phyloP scores from a whole-genome alignment of 2,113 vertebrate species.

The Lipotes vexillifer region DNA sequence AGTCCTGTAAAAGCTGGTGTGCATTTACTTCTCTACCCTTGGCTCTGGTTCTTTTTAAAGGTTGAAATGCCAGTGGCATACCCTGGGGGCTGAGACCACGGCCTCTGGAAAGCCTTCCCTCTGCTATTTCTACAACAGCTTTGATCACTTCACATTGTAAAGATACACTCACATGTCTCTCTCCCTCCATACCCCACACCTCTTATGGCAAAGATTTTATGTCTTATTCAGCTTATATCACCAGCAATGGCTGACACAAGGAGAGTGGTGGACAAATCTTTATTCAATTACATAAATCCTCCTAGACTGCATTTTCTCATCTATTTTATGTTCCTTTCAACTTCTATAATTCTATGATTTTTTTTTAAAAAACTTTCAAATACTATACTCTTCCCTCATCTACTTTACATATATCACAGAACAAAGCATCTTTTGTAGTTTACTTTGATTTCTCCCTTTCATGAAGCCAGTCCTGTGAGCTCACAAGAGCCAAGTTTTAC shows the following conservation, averaged over 20 bases:
- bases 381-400: not conserved
- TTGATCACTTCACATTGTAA: fast-evolving
- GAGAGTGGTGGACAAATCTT: not conserved
- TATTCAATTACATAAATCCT: not conserved
- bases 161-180: fast-evolving
- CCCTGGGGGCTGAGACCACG: not conserved
- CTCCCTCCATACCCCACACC: not conserved
- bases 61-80: fast-evolving
- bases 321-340: not conserved
- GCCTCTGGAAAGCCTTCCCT: not conserved
- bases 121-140: not conserved
- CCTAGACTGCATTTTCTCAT: not conserved
- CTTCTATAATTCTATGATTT: not conserved
- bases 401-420: not conserved
- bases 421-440: not conserved
- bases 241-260: not conserved
- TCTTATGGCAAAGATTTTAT: not conserved
- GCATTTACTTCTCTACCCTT: fast-evolving
- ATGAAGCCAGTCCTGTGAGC: not conserved
- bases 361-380: not conserved
- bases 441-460: not conserved
- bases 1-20: not conserved
- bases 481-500: not conserved
- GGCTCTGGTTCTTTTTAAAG: not conserved
- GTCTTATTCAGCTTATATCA: not conserved